phyloP scores from a whole-genome alignment of 2,888 invertebrate genomes.

The Cryptocephalus primarius region DNA sequence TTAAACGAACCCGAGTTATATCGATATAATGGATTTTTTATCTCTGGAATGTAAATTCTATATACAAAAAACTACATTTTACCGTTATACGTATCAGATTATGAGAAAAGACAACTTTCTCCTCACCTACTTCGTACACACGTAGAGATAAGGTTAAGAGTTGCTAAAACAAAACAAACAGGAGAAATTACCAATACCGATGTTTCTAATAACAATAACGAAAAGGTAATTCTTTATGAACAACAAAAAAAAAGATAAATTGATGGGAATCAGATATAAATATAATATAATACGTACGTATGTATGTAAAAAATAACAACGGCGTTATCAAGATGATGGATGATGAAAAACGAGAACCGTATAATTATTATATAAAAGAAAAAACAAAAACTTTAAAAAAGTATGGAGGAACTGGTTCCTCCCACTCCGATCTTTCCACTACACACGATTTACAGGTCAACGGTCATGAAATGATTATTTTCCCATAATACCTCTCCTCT shows the following conservation, averaged over 20 bases:
- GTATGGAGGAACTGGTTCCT: constrained; percentile 28
- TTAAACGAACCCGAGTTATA: too few species aligned
- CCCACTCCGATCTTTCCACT: constrained; percentile 26
- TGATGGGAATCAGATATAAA: not conserved
- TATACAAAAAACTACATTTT: too few species aligned
- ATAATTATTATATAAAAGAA: constrained; percentile 33
- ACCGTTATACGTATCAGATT: too few species aligned
- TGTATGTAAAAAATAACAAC: not conserved
- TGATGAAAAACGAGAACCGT: constrained; percentile 35
- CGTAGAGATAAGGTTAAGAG: too few species aligned
- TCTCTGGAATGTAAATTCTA: too few species aligned
- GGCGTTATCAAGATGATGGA: constrained; percentile 32
- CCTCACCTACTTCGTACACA: too few species aligned
- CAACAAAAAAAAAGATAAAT: not conserved
- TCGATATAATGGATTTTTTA: too few species aligned
- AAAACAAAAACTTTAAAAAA: constrained; percentile 12
- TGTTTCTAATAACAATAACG: not conserved
- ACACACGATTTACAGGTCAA: constrained; percentile 33
- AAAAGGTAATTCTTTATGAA: not conserved
- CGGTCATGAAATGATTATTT: constrained; percentile 35
- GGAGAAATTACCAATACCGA: not conserved
- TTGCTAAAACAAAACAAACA: not conserved
- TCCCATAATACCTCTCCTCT: constrained; percentile 26
- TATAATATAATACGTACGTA: not conserved
- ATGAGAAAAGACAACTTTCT: too few species aligned